Evolutionary conservation across 2,888 invertebrate species (phyloP).

Genomic region (Trisateles emortualis): DNA sequence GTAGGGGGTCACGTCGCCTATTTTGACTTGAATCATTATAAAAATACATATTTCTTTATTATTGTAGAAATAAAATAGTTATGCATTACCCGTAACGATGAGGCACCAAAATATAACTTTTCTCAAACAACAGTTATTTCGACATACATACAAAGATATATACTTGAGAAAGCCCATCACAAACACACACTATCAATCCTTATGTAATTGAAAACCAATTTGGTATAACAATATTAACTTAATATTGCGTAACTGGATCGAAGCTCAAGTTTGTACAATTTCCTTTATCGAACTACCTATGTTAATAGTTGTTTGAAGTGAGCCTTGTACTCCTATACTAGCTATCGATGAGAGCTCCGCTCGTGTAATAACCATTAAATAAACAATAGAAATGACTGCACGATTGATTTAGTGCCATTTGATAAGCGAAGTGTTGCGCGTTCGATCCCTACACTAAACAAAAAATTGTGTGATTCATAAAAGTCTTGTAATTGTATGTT

Average conservation of each 20-base stretch:
- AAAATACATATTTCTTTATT: too few relatives aligned
- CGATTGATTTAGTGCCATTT: too few relatives aligned
- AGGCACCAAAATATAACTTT: background rate
- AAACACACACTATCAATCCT: background rate
- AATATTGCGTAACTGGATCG: conserved; percentile 18
- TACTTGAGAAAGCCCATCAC: background rate
- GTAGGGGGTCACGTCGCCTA: too few relatives aligned
- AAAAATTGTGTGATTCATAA: too few relatives aligned
- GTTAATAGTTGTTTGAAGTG: conserved; percentile 20
- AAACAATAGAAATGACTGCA: too few relatives aligned
- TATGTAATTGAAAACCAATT: conserved; percentile 9
- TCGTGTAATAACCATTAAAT: too few relatives aligned
- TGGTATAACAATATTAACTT: conserved; percentile 25
- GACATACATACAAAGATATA: background rate
- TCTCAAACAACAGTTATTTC: background rate
- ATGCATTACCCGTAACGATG: too few relatives aligned
- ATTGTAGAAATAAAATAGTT: background rate
- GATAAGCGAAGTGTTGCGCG: too few relatives aligned
- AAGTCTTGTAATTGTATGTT: too few relatives aligned
- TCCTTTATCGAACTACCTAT: conserved; percentile 23
- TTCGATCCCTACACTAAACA: too few relatives aligned
- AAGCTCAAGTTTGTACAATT: conserved; percentile 13
- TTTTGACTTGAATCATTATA: too few relatives aligned
- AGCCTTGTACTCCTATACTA: background rate
- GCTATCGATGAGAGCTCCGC: background rate